Conservation (phyloP, 2,113 vertebrate genomes). For the Istiophorus platypterus region DNA sequence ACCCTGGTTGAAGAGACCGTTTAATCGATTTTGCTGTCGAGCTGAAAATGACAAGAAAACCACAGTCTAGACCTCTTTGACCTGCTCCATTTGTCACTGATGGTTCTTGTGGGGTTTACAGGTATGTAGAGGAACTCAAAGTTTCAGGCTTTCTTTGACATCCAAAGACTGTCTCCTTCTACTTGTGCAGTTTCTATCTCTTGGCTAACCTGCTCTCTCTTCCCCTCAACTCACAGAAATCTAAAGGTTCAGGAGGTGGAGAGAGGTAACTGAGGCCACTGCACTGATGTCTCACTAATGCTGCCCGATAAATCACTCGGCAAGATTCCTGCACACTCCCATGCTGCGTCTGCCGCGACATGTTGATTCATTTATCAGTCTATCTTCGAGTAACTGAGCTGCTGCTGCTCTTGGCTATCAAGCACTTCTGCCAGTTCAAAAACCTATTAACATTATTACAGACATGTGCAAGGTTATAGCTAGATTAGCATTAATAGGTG, state of each 20-base stretch:
- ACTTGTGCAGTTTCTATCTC: slow-evolving; percentile 2
- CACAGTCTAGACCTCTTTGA: background rate
- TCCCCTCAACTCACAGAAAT: slow-evolving; percentile 21
- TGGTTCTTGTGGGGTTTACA: background rate
- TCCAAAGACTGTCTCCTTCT: background rate
- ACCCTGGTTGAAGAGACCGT: background rate
- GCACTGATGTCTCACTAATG: slow-evolving; percentile 17
- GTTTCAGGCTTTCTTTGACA: background rate
- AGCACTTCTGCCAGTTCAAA: slow-evolving; percentile 35
- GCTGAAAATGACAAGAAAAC: background rate
- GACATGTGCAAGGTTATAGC: slow-evolving; percentile 42
- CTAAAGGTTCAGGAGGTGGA: slow-evolving; percentile 25
- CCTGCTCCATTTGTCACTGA: slow-evolving; percentile 18
- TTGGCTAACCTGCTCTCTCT: background rate
- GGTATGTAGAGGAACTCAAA: background rate
- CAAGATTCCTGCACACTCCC: slow-evolving; percentile 24
- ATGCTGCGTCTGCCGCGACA: slow-evolving; percentile 9
- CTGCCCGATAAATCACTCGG: slow-evolving; percentile 42
- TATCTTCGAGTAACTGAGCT: slow-evolving; percentile 24
- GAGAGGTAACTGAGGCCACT: background rate
- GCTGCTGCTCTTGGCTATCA: slow-evolving; percentile 33
- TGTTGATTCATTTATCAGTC: slow-evolving; percentile 56
- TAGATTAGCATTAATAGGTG: slow-evolving; percentile 24
- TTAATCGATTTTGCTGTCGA: background rate
- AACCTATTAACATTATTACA: slow-evolving; percentile 47